Conservation (phyloP, 2,888 invertebrate genomes). For the Ptychoptera albimana region DNA sequence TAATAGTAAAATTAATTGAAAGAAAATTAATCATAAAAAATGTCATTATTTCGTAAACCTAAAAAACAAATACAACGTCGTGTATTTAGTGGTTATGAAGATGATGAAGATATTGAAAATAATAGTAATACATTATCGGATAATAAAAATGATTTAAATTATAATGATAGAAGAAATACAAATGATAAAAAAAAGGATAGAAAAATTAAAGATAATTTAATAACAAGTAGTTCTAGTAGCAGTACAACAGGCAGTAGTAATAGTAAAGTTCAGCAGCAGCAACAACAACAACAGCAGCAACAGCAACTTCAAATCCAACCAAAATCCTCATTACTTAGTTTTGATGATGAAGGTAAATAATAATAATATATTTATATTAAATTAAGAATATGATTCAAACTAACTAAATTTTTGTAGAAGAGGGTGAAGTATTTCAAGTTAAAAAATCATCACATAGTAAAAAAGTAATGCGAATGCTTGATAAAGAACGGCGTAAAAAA, state of each 20-base stretch:
- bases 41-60: slow-evolving; percentile 80
- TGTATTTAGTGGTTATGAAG: slow-evolving; percentile 52
- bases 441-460: slow-evolving; percentile 92
- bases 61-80: slow-evolving; percentile 67
- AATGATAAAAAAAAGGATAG: slow-evolving; percentile 30
- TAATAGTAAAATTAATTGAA: neutral
- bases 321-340: slow-evolving; percentile 51
- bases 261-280: too few relatives aligned
- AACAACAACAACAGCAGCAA: neutral
- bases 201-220: slow-evolving; percentile 17
- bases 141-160: slow-evolving; percentile 27
- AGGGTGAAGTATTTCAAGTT: slow-evolving; percentile 84
- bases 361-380: neutral
- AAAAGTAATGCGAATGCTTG: slow-evolving; percentile 67
- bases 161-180: slow-evolving; percentile 14
- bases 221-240: slow-evolving; percentile 1
- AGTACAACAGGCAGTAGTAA: too few relatives aligned
- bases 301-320: slow-evolving; percentile 13
- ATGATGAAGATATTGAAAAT: slow-evolving; percentile 43
- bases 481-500: slow-evolving; percentile 48
- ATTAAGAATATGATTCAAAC: neutral
- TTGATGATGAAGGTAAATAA: slow-evolving; percentile 50
- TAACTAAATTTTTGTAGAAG: slow-evolving; percentile 36
- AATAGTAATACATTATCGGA: slow-evolving; percentile 26
- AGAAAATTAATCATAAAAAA: slow-evolving; percentile 20